A percentile compares a stretch with the other conserved stretches of the same genome.
phyloP scores from a whole-genome alignment of 1,140 invertebrate genomes.

The Plectus sambesii region DNA sequence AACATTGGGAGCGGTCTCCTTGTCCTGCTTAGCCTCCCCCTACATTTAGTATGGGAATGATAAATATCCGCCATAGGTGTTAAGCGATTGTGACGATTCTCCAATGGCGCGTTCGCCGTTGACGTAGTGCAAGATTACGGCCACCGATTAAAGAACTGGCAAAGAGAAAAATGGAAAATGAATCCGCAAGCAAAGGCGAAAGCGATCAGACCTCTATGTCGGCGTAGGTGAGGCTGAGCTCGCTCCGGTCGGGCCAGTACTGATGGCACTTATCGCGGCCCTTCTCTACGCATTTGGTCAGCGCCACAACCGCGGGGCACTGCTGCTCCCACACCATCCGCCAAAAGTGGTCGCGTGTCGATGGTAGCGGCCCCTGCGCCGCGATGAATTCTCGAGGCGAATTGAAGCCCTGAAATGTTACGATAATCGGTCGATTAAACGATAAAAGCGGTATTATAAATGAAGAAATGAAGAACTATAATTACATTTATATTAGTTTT shows the following conservation, averaged over 20 bases:
- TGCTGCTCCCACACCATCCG: constrained; percentile 90
- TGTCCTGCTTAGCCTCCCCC: too few relatives aligned
- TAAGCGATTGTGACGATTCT: too few relatives aligned
- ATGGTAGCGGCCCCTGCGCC: constrained; percentile 66
- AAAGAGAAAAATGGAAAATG: constrained; percentile 11
- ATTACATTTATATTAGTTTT: too few relatives aligned
- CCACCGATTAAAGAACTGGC: too few relatives aligned
- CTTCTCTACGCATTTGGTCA: constrained; percentile 69
- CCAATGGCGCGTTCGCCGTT: too few relatives aligned
- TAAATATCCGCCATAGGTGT: too few relatives aligned
- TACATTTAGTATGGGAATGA: too few relatives aligned
- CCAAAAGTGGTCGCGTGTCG: constrained; percentile 88
- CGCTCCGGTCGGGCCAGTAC: constrained; percentile 89
- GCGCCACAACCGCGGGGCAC: constrained; percentile 41
- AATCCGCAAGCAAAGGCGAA: constrained; percentile 43
- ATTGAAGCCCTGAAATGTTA: constrained; percentile 66
- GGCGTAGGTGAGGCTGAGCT: constrained; percentile 75
- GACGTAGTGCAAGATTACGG: too few relatives aligned
- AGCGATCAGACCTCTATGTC: constrained; percentile 77
- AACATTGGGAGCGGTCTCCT: too few relatives aligned
- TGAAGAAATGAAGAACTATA: too few relatives aligned
- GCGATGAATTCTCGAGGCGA: constrained; percentile 85
- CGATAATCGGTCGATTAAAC: too few relatives aligned
- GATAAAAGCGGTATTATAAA: too few relatives aligned
- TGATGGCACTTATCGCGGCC: constrained; percentile 81